phyloP scores from a whole-genome alignment of 1,140 invertebrate genomes.

The Drosophila gunungcola region DNA sequence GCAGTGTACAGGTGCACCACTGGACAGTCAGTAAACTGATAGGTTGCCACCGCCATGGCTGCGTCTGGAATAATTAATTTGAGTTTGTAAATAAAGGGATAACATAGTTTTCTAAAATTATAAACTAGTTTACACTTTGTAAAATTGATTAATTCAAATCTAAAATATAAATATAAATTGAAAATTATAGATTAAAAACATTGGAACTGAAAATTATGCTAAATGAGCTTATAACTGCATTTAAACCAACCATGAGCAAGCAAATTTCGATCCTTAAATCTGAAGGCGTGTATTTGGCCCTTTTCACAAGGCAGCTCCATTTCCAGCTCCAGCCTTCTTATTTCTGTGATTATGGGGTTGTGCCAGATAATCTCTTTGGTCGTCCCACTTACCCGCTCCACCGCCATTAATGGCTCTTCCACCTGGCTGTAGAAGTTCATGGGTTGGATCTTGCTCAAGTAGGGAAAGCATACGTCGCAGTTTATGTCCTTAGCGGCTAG shows the following conservation, averaged over 20 bases:
- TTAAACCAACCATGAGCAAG: conserved; percentile 39
- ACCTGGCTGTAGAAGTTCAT: conserved; percentile 56
- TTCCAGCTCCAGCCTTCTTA: neutral
- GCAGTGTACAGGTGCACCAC: conserved; percentile 59
- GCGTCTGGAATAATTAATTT: conserved; percentile 20
- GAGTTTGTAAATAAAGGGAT: neutral
- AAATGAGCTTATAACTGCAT: no score
- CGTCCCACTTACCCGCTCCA: conserved; percentile 1
- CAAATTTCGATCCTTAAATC: conserved; percentile 30
- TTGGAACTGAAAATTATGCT: no score
- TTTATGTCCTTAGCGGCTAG: conserved; percentile 47
- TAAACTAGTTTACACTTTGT: no score
- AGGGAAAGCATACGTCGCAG: conserved; percentile 48
- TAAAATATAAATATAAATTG: no score
- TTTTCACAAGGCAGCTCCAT: conserved; percentile 24
- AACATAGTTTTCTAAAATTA: neutral
- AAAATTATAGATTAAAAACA: no score
- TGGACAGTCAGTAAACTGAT: conserved; percentile 16
- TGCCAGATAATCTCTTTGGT: neutral
- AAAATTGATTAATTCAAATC: no score
- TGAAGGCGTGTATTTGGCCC: conserved; percentile 23
- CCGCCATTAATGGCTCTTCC: conserved; percentile 13
- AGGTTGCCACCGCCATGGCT: conserved; percentile 24
- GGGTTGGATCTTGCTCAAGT: conserved; percentile 13
- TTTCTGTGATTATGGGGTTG: neutral